These are phyloP conservation scores for Anthopleura xanthogrammica DNA, from an alignment of 92 coral and sea anemone species.

Conservation along the genomic window DNA sequence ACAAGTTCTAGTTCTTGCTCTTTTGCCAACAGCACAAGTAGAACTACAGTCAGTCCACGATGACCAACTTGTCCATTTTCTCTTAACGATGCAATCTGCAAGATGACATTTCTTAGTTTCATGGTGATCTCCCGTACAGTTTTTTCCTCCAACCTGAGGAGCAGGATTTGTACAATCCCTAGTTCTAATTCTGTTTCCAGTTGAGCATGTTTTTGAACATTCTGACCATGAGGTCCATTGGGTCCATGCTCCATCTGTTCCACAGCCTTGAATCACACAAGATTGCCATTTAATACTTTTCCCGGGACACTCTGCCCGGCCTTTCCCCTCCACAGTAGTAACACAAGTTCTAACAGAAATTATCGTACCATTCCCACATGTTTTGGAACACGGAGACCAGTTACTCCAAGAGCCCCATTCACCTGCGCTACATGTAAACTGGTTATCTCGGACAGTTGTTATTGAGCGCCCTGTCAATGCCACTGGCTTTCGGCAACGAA, in stretches of 20 bases:
- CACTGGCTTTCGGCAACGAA: slow-evolving; percentile 67
- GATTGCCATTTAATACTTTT: slow-evolving; percentile 31
- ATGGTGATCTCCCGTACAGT: slow-evolving; percentile 43
- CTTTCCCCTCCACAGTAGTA: slow-evolving; percentile 49
- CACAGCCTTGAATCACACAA: slow-evolving; percentile 59
- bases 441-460: slow-evolving; percentile 41
- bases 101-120: slow-evolving; percentile 44
- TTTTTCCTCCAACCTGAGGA: slow-evolving; percentile 51
- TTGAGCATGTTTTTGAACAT: slow-evolving; percentile 73
- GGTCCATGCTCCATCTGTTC: slow-evolving; percentile 62
- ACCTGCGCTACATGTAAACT: slow-evolving; percentile 65
- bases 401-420: slow-evolving; percentile 80
- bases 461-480: slow-evolving; percentile 61
- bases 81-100: slow-evolving; percentile 50
- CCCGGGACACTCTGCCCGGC: slow-evolving; percentile 66
- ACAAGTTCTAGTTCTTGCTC: slow-evolving; percentile 61
- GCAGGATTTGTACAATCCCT: slow-evolving; percentile 59
- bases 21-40: slow-evolving; percentile 64
- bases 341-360: slow-evolving; percentile 65
- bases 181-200: slow-evolving; percentile 46
- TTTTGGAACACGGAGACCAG: slow-evolving; percentile 68
- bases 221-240: slow-evolving; percentile 77
- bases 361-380: slow-evolving; percentile 76
- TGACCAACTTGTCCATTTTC: slow-evolving; percentile 82
- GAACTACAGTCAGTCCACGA: slow-evolving; percentile 71